Base-by-base conservation (phyloP, 2,113 vertebrate species). In the Lepisosteus osseus region DNA sequence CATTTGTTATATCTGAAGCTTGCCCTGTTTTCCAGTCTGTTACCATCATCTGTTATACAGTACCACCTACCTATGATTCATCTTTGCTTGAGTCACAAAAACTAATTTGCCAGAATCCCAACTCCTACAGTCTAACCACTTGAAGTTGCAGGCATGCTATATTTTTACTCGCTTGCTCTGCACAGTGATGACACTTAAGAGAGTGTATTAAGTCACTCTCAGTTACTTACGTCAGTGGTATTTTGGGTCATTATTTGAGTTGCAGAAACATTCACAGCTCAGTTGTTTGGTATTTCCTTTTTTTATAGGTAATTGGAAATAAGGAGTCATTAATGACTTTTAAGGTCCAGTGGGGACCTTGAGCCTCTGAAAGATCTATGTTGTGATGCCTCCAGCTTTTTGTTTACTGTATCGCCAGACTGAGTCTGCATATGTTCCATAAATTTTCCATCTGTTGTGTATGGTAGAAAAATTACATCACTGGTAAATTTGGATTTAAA, bases 371-470 rank as follows among this genome's bases (percentile, higher is more conserved):
- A 54, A 57, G 2, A 6, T 51, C 45, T 40, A 40, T 55, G 7
- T 40, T 5, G 13, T 40, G 17, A 70, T 82, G 63, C 63, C 2
- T 7, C 3, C 11, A 65, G 7, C 80, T 40, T 66, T 8, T 41
- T 81, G 42, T 45, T 67, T 45, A 4, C n/a, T 3, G 72, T 72
- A 11, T 17, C 86, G 98, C 3, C 29, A 29, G 29, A 29, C 29
- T 29, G 29, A 29, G 29, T 29, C 29, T 29, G 29, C 29, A 29
- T 29, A 29, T 29, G 29, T 29, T 29, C 29, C 29, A 29, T 1
- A 29, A 29, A 2, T 29, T 29, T 29, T 29, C 29, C 29, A 29
- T 29, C 29, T 29, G 29, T 29, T 29, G 29, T 29, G 29, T 29
- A 29, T 14, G 42, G 64, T 43, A 43, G 14, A 17, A 9, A 65